Percentiles rank a stretch among this genome's conserved stretches.
These are phyloP conservation scores for Thumatha senex DNA, from an alignment of 2,888 invertebrate species.

Conservation along the genomic window DNA sequence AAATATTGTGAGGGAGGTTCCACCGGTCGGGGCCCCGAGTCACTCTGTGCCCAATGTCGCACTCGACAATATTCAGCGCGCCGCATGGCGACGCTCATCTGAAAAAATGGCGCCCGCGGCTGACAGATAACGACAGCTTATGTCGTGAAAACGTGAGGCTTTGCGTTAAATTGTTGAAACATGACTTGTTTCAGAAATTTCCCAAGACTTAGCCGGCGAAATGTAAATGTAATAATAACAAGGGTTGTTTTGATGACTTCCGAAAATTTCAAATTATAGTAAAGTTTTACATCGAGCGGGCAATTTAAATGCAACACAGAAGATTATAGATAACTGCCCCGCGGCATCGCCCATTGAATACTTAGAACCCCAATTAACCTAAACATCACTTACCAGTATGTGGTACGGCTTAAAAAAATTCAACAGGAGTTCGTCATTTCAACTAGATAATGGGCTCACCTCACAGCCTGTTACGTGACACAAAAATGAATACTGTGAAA, in stretches of 20 bases:
- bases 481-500: too few species aligned
- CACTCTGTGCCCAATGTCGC: not conserved
- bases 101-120: constrained; percentile 46
- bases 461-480: too few species aligned
- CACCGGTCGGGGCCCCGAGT: constrained; percentile 3
- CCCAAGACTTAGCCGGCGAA: constrained; percentile 31
- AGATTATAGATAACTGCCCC: too few species aligned
- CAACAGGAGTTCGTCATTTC: too few species aligned
- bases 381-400: too few species aligned
- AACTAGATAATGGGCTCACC: too few species aligned
- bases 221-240: constrained; percentile 54
- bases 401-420: too few species aligned
- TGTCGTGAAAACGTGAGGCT: constrained; percentile 62
- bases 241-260: constrained; percentile 34
- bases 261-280: constrained; percentile 22
- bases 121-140: constrained; percentile 66
- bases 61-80: constrained; percentile 40
- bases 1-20: constrained; percentile 51
- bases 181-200: constrained; percentile 60
- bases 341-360: too few species aligned
- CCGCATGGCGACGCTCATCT: constrained; percentile 34
- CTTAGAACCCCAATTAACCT: too few species aligned
- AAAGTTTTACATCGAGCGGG: constrained; percentile 5
- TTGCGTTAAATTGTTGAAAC: constrained; percentile 63
- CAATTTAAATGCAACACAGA: constrained; percentile 13